phyloP scores from a whole-genome alignment of 2,797 vertebrate genomes.

The Loris lydekkerianus region DNA sequence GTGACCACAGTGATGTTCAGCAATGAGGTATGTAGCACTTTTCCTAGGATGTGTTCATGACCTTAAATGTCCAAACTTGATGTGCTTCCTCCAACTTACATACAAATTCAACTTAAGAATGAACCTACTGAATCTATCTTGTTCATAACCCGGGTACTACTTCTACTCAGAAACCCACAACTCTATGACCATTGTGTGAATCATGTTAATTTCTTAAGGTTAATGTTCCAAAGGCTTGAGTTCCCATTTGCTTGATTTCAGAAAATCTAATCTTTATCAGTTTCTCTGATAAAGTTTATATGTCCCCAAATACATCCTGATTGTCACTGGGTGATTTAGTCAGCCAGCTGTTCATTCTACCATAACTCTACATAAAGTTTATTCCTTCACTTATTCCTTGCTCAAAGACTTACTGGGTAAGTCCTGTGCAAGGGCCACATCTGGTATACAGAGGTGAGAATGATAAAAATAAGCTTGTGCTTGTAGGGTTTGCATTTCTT shows the following conservation, averaged over 20 bases:
- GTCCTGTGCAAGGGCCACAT: neutral
- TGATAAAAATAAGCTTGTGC: neutral
- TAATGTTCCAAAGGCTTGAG: neutral
- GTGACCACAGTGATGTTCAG: no score
- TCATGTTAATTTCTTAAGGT: constrained; percentile 26
- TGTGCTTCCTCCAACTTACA: no score
- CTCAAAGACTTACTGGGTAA: neutral
- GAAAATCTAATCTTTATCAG: neutral
- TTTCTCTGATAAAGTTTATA: neutral
- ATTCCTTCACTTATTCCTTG: neutral
- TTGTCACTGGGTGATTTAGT: neutral
- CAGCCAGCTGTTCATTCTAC: neutral
- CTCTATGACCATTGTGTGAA: neutral
- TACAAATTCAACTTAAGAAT: no score
- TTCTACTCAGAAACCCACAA: neutral
- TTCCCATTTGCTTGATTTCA: neutral
- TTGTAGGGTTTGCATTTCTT: neutral
- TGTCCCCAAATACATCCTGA: neutral
- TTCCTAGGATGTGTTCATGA: no score
- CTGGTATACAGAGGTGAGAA: neutral
- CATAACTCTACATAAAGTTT: neutral
- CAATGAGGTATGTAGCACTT: no score
- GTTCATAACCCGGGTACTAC: no score
- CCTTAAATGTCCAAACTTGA: no score
- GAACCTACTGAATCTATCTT: no score